phyloP scores from a whole-genome alignment of 2,888 invertebrate genomes.

The Ramazzottius varieornatus region DNA sequence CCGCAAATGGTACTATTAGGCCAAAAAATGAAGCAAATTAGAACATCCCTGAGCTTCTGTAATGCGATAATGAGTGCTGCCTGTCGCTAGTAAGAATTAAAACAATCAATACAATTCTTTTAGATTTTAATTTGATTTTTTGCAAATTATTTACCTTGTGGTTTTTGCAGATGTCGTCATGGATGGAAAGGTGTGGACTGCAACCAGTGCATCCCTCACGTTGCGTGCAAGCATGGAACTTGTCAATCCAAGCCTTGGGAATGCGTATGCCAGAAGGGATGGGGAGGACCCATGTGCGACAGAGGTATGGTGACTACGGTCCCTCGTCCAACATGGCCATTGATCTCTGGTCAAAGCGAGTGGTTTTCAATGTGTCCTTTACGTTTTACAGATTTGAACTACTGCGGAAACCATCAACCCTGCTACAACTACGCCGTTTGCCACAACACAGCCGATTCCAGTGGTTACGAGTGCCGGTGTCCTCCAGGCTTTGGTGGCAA shows the following conservation, averaged over 20 bases:
- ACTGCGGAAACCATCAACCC: conserved; percentile 45
- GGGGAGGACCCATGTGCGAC: conserved; percentile 72
- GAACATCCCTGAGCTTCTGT: too few relatives aligned
- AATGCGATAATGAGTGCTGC: too few relatives aligned
- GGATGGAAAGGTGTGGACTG: conserved; percentile 59
- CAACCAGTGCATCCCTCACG: conserved; percentile 43
- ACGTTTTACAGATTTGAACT: conserved; percentile 48
- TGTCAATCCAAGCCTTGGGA: conserved; percentile 58
- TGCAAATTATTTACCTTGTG: background rate
- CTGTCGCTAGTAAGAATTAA: too few relatives aligned
- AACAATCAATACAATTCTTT: too few relatives aligned
- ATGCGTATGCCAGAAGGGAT: conserved; percentile 57
- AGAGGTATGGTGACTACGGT: conserved; percentile 34
- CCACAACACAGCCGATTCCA: conserved; percentile 43
- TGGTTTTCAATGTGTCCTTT: background rate
- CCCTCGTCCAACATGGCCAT: background rate
- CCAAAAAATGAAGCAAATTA: too few relatives aligned
- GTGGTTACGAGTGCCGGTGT: conserved; percentile 25
- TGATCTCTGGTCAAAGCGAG: background rate
- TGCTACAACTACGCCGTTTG: conserved; percentile 60
- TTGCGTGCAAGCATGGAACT: conserved; percentile 58
- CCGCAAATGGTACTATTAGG: too few relatives aligned
- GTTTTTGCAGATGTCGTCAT: conserved; percentile 39
- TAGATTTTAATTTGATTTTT: too few relatives aligned
- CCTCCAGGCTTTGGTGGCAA: conserved; percentile 26